Evolutionary conservation across 1,140 invertebrate species (phyloP).

Genomic region (Bombus balteatus): DNA sequence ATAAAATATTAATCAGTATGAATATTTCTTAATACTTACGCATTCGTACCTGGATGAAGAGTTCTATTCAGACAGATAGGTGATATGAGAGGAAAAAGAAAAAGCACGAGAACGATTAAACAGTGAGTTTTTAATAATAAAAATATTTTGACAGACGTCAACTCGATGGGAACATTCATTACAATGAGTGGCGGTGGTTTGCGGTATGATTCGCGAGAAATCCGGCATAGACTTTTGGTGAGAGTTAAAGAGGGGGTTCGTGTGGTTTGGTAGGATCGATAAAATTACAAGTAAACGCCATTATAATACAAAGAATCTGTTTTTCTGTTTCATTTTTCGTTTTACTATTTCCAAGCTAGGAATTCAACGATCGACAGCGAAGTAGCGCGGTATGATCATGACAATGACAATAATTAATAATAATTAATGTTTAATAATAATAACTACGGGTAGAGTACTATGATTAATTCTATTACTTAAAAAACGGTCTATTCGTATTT

Average conservation of each 20-base stretch:
- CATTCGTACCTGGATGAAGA: no score
- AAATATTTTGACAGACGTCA: conserved; percentile 81
- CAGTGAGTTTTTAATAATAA: conserved; percentile 82
- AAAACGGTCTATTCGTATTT: conserved; percentile 70
- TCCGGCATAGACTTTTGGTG: not conserved
- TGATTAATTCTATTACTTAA: conserved; percentile 64
- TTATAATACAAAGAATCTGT: conserved; percentile 58
- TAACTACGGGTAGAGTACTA: conserved; percentile 61
- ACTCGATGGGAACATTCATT: conserved; percentile 72
- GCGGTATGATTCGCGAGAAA: conserved; percentile 64
- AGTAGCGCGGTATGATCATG: conserved; percentile 21
- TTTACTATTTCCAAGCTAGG: conserved; percentile 22
- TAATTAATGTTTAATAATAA: conserved; percentile 52
- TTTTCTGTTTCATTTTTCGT: conserved; percentile 39
- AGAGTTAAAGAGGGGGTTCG: not conserved
- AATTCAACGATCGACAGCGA: conserved; percentile 62
- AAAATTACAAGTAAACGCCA: conserved; percentile 62
- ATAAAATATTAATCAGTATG: no score
- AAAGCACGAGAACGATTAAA: conserved; percentile 75
- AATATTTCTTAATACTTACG: not conserved
- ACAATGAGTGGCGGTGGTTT: conserved; percentile 55
- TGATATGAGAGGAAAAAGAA: conserved; percentile 35
- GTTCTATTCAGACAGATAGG: not conserved
- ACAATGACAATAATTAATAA: conserved; percentile 44
- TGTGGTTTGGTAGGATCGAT: not conserved